phyloP scores from a whole-genome alignment of 2,113 vertebrate species.

The Equus quagga region DNA sequence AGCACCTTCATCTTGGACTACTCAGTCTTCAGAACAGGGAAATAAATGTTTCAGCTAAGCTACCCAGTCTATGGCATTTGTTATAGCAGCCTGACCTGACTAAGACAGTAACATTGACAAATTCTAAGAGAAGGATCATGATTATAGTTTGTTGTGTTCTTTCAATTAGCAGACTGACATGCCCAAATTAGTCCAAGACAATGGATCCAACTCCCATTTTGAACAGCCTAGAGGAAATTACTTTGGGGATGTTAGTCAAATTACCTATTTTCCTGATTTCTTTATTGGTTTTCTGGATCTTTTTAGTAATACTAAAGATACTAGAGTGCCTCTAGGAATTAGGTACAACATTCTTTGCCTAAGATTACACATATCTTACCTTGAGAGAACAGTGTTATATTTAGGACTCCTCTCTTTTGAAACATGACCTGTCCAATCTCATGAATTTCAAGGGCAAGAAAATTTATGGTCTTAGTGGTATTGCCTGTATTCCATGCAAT shows the following conservation, averaged over 20 bases:
- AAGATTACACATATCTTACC: background rate
- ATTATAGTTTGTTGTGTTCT: background rate
- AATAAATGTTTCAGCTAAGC: background rate
- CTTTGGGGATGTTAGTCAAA: background rate
- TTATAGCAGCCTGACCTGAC: background rate
- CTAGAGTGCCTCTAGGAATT: background rate
- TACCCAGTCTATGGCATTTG: background rate
- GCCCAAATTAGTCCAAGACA: background rate
- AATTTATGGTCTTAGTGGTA: background rate
- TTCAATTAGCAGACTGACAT: background rate
- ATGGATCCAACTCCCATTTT: background rate
- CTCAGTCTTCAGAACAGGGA: background rate
- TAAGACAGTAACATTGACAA: background rate
- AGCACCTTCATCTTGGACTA: background rate
- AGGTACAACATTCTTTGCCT: background rate
- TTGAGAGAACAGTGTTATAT: background rate
- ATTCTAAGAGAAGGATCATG: background rate
- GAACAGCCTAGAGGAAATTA: background rate
- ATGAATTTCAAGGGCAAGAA: background rate
- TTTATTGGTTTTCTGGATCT: background rate
- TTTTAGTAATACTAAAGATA: background rate
- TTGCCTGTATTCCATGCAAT: background rate
- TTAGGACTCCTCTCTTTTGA: background rate
- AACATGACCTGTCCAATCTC: background rate
- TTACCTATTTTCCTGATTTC: background rate